Evolutionary conservation across 1,140 invertebrate genomes (phyloP).

Genomic region (Anastatus disparis): DNA sequence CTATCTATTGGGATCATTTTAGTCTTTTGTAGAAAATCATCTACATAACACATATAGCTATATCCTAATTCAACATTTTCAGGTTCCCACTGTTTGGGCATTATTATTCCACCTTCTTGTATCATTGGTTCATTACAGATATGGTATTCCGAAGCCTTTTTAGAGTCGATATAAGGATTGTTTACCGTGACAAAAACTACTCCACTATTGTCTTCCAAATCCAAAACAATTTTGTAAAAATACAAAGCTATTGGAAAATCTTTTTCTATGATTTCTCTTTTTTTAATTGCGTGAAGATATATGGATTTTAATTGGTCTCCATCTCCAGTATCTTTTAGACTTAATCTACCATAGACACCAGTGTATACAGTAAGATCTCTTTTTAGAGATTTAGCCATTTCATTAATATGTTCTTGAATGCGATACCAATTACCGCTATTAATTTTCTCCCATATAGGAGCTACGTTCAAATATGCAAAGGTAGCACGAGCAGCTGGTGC

Average conservation of each 20-base stretch:
- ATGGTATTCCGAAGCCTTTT: too few species aligned
- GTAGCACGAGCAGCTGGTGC: neutral
- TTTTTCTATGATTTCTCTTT: constrained; percentile 50
- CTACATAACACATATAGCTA: too few species aligned
- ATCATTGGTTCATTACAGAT: too few species aligned
- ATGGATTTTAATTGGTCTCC: constrained; percentile 61
- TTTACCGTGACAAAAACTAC: constrained; percentile 67
- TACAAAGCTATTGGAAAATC: constrained; percentile 64
- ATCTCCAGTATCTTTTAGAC: constrained; percentile 59
- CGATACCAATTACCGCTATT: constrained; percentile 37
- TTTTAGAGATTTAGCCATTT: constrained; percentile 36
- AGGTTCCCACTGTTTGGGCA: too few species aligned
- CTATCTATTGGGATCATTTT: too few species aligned
- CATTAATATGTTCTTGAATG: constrained; percentile 46
- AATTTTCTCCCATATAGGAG: neutral
- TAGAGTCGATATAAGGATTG: constrained; percentile 68
- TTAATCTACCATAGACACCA: constrained; percentile 64
- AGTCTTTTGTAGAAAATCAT: too few species aligned
- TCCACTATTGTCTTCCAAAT: constrained; percentile 56
- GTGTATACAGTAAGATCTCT: constrained; percentile 67
- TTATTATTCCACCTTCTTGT: too few species aligned
- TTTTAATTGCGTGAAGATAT: constrained; percentile 58
- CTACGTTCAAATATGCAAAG: neutral
- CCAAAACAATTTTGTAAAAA: constrained; percentile 68
- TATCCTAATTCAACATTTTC: too few species aligned